Evolutionary conservation across 2,888 invertebrate species (phyloP).

Genomic region (Formica aserva): DNA sequence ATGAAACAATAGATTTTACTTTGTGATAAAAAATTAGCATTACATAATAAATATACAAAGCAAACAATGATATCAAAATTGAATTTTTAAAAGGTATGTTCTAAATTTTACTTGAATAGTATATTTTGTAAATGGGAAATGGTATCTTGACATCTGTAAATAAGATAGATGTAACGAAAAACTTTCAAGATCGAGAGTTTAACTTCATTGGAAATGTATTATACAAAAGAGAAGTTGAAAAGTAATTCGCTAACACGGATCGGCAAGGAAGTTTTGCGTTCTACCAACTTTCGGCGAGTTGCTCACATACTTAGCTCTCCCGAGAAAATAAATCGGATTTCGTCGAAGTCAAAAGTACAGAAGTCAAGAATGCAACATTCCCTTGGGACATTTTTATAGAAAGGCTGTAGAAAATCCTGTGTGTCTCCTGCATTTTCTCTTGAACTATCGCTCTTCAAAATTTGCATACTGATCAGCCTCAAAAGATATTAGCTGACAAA

Average conservation of each 20-base stretch:
- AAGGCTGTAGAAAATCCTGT: not conserved
- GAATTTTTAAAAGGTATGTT: not conserved
- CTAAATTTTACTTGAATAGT: not conserved
- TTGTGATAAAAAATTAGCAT: constrained; percentile 13
- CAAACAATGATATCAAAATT: not conserved
- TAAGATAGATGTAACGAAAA: not conserved
- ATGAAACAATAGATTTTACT: not conserved
- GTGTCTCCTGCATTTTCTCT: not conserved
- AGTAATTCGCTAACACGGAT: constrained; percentile 22
- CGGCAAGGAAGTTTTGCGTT: not conserved
- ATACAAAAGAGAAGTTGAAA: constrained; percentile 16
- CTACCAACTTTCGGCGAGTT: not conserved
- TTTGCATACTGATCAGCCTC: not conserved
- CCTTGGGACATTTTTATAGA: not conserved
- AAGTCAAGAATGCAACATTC: constrained; percentile 76
- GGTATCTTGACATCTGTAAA: not conserved
- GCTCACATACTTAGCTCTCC: constrained; percentile 37
- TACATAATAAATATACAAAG: not conserved
- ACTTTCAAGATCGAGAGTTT: not conserved
- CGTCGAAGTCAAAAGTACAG: constrained; percentile 62
- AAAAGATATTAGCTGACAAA: not conserved
- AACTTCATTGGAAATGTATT: not conserved
- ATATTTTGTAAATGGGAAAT: not conserved
- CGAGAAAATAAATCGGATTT: constrained; percentile 52
- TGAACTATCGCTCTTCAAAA: not conserved